Base-by-base conservation (phyloP, 2,797 vertebrate species). In the Halcyon smyrnensis region DNA sequence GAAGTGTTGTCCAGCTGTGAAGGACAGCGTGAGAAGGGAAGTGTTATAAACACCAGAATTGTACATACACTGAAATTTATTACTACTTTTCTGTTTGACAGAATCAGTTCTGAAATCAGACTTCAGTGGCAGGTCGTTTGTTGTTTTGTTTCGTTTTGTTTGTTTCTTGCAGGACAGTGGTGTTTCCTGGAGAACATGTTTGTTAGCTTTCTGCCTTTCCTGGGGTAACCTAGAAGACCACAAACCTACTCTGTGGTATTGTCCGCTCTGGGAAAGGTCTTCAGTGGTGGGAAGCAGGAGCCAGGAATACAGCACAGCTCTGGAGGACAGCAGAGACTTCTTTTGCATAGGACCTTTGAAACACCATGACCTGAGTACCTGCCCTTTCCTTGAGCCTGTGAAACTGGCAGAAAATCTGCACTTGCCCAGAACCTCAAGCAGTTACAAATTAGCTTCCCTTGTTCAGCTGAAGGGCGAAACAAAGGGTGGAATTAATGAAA, bases 281-380 rank as follows among this genome's bases (percentile, higher is more conserved):
- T 46, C 50, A 34, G 53, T 28, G 62, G 34, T 81, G 89, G 28
- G 27, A 56, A 45, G 45, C 36, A 37, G 30, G 32, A 77, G 57
- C 24, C 62, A 51, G 48, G 59, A 70, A 4, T 4, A 2, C 10
- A 34, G 43, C 32, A 6, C 1, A 5, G 5, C 57, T 84, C n/a
- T 75, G 74, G 30, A 41, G 57, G 34, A 62, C 8, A 19, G 19
- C 36, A 84, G 53, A 36, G 27, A 20, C 30, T 11, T 21, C 51
- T 81, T 63, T 36, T 1, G 1, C 20, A 1, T 32, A 7, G 51
- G n/a, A 77, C 25, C 51, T 80, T 59, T 64, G 57, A 39, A 82
- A 9, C 18, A 19, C 12, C 8, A 2, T 53, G 24, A 24, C 11
- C n/a, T n/a, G 12, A 62, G 28, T 23, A 6, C 1, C 0, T 50